Conservation (phyloP, 2,797 vertebrate species). For the Rallus crepitans region DNA sequence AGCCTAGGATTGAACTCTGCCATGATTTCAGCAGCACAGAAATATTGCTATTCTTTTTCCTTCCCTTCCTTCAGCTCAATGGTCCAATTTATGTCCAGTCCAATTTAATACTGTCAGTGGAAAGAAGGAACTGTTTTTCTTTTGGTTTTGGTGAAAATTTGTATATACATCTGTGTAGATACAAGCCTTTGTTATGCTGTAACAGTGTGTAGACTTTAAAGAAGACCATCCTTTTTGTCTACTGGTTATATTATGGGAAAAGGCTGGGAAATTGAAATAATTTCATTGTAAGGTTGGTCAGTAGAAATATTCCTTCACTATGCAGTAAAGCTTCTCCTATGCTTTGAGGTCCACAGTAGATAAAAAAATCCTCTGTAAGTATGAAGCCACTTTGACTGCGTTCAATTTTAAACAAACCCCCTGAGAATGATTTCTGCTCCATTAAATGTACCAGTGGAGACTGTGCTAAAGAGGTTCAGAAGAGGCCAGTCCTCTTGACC, state of each 20-base stretch:
- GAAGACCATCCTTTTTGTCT: background rate
- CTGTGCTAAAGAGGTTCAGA: background rate
- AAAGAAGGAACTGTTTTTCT: background rate
- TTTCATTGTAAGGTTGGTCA: background rate
- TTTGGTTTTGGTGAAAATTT: constrained; percentile 1
- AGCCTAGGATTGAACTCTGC: background rate
- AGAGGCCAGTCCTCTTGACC: background rate
- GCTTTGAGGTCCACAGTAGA: background rate
- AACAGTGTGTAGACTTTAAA: background rate
- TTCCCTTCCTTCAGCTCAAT: background rate
- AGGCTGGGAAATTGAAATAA: background rate
- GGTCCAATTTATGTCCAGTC: background rate
- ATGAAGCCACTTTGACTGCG: background rate
- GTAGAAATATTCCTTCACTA: background rate
- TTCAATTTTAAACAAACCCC: background rate
- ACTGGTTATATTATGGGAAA: background rate
- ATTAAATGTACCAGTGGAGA: background rate
- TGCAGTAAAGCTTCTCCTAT: background rate
- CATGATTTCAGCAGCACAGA: background rate
- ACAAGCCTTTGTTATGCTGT: background rate
- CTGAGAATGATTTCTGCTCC: background rate
- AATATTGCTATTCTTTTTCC: background rate
- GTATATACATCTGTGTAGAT: background rate
- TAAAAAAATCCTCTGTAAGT: background rate
- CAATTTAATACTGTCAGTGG: background rate